Percentiles rank a stretch among this genome's conserved stretches.
Evolutionary conservation across 2,113 vertebrate species (phyloP).

Genomic region (Trichechus manatus): DNA sequence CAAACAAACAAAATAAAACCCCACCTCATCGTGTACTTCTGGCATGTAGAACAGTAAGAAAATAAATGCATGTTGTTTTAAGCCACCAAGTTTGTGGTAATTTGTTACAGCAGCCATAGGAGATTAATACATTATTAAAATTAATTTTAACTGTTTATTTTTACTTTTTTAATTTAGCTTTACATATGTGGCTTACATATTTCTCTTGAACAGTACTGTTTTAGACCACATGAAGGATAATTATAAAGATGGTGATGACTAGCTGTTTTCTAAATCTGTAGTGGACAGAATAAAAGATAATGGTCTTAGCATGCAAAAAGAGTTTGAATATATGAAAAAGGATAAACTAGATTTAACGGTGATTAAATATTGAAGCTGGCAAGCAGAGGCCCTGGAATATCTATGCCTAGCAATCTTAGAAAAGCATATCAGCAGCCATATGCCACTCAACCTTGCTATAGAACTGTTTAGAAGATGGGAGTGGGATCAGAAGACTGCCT

Average conservation of each 20-base stretch:
- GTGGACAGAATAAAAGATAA: slow-evolving; percentile 63
- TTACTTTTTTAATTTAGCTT: slow-evolving; percentile 59
- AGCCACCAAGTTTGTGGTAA: neutral
- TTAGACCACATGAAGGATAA: slow-evolving; percentile 34
- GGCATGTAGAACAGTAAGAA: neutral
- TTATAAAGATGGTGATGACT: slow-evolving; percentile 51
- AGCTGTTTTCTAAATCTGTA: slow-evolving; percentile 60
- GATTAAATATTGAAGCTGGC: slow-evolving; percentile 66
- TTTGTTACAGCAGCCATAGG: neutral
- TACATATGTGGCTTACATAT: neutral
- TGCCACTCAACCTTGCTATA: neutral
- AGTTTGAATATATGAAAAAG: slow-evolving; percentile 41
- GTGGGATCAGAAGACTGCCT: neutral
- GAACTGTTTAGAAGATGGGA: neutral
- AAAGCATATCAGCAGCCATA: slow-evolving; percentile 30
- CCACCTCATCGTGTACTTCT: neutral
- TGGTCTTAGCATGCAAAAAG: slow-evolving; percentile 52
- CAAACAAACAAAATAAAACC: neutral
- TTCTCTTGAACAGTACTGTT: slow-evolving; percentile 7
- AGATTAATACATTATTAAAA: slow-evolving; percentile 1
- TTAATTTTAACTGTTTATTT: neutral
- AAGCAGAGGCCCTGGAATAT: neutral
- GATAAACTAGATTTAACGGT: slow-evolving; percentile 51
- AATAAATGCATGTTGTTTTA: neutral
- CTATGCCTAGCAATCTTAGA: neutral